A percentile compares a stretch with the other conserved stretches of the same genome.
Evolutionary conservation across 2,113 vertebrate species (phyloP).

Genomic region (chimpanzee (Pan troglodytes)): NHGRI_mPanTro3-v2.1_pri NC_072414.2:42741501-42742000

Average conservation of each 20-base stretch:
- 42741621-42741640: not conserved
- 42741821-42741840: not conserved
- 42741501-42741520: not conserved
- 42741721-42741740: not conserved
- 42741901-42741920: not conserved
- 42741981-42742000: not conserved
- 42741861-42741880: not conserved
- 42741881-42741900: not conserved
- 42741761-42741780: not conserved
- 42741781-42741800: not conserved
- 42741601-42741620: not conserved
- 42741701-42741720: not conserved
- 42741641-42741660: conserved; percentile 10
- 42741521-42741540: not conserved
- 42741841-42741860: not conserved
- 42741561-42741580: not conserved
- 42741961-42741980: not conserved
- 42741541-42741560: conserved; percentile 35
- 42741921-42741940: not conserved
- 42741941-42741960: not conserved
- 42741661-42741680: not conserved
- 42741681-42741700: not conserved
- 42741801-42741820: not conserved
- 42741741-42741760: not conserved
- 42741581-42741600: not conserved